phyloP scores from a whole-genome alignment of 2,113 vertebrate species.

The Montifringilla adamsi region DNA sequence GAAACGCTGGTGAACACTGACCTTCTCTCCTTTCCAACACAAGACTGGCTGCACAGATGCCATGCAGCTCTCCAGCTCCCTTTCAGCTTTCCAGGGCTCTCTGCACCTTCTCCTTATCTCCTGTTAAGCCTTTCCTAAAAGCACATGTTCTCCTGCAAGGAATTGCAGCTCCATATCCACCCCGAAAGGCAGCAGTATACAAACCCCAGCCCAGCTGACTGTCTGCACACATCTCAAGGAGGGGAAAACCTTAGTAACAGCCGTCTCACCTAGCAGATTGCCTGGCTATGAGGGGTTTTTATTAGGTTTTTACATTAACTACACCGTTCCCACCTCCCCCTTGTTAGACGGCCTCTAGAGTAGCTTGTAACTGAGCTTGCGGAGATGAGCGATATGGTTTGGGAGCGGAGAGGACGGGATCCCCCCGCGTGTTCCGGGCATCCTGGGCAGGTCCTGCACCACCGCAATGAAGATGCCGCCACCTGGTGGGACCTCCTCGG shows the following conservation, averaged over 20 bases:
- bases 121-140: not conserved
- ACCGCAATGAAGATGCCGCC: slow-evolving; percentile 56
- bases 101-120: not conserved
- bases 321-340: not conserved
- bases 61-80: not conserved
- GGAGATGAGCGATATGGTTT: not conserved
- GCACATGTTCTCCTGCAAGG: not conserved
- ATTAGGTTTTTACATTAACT: not conserved
- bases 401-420: not conserved
- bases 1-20: not conserved
- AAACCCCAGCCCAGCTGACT: not conserved
- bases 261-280: not conserved
- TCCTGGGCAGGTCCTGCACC: not conserved
- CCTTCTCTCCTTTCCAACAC: not conserved
- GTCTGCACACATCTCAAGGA: accelerated
- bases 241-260: not conserved
- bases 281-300: accelerated
- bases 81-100: not conserved
- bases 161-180: accelerated
- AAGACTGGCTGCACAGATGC: accelerated
- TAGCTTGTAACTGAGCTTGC: not conserved
- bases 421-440: not conserved
- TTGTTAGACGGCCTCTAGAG: not conserved
- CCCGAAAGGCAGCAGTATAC: accelerated
- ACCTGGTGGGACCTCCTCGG: slow-evolving; percentile 36